These are phyloP conservation scores for Sebastes minor DNA, from an alignment of 2,797 vertebrate genomes.

Conservation along the genomic window DNA sequence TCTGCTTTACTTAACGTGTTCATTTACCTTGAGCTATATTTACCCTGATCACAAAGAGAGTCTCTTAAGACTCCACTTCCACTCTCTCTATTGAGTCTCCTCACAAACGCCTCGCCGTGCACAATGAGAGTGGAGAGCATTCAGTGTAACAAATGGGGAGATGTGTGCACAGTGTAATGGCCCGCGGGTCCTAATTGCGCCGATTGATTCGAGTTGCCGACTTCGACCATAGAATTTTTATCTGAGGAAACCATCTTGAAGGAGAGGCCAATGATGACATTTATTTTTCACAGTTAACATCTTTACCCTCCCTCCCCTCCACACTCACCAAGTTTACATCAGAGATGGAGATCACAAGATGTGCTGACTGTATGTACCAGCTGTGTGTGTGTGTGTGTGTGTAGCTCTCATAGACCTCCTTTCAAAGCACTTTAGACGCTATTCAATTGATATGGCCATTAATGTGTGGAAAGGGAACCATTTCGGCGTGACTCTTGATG, in stretches of 20 bases:
- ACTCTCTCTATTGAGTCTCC: slow-evolving; percentile 59
- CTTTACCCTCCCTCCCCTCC: slow-evolving; percentile 27
- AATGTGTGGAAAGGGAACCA: slow-evolving; percentile 65
- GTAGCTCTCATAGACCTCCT: slow-evolving; percentile 35
- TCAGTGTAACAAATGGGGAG: slow-evolving; percentile 63
- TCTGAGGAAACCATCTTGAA: slow-evolving; percentile 67
- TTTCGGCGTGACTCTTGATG: slow-evolving; percentile 70
- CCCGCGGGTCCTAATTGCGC: slow-evolving; percentile 66
- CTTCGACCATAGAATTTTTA: slow-evolving; percentile 67
- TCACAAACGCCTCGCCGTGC: slow-evolving; percentile 46
- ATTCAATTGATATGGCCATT: slow-evolving; percentile 73
- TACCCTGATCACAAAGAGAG: slow-evolving; percentile 59
- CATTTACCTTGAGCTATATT: slow-evolving; percentile 67
- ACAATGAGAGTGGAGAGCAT: slow-evolving; percentile 60
- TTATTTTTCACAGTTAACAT: slow-evolving; percentile 80
- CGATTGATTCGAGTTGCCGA: slow-evolving; percentile 72
- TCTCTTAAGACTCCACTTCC: slow-evolving; percentile 60
- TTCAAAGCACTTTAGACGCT: slow-evolving; percentile 75
- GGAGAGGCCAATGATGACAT: slow-evolving; percentile 73
- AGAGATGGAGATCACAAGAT: slow-evolving; percentile 77
- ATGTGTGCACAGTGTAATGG: slow-evolving; percentile 64
- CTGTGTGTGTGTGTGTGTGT: slow-evolving; percentile 2
- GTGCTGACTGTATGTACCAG: slow-evolving; percentile 51
- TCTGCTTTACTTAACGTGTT: slow-evolving; percentile 27
- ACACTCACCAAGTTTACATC: slow-evolving; percentile 65